These are phyloP conservation scores for Conchocele bisecta DNA, from an alignment of 2,888 invertebrate genomes.

Conservation along the genomic window DNA sequence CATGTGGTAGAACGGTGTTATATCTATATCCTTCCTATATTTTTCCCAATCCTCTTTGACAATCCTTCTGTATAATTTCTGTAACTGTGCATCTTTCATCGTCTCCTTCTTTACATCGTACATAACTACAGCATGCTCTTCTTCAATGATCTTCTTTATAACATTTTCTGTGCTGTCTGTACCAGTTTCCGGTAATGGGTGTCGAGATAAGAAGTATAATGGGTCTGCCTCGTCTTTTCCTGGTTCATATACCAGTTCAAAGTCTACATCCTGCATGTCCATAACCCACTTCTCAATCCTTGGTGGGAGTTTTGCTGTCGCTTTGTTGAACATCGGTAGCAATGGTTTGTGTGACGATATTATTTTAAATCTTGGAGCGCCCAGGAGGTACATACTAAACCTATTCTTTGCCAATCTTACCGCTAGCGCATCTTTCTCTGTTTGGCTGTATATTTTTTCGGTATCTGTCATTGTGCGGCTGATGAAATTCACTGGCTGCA, in stretches of 20 bases:
- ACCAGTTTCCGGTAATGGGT: conserved; percentile 11
- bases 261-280: conserved; percentile 36
- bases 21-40: not conserved
- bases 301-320: conserved; percentile 2
- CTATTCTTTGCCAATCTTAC: conserved; percentile 22
- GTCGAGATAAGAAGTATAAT: conserved; percentile 32
- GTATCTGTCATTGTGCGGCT: conserved; percentile 35
- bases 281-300: conserved; percentile 28
- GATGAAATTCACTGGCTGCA: conserved; percentile 30
- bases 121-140: conserved; percentile 1
- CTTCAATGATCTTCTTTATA: conserved; percentile 2
- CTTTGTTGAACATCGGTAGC: conserved; percentile 31
- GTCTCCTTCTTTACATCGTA: not conserved
- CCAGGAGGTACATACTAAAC: conserved; percentile 37
- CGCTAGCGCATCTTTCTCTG: conserved; percentile 19
- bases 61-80: conserved; percentile 1
- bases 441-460: too few relatives aligned
- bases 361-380: conserved; percentile 43
- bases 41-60: conserved; percentile 4
- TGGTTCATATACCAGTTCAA: conserved; percentile 43
- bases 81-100: conserved; percentile 7
- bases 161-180: conserved; percentile 14
- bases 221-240: conserved; percentile 38
- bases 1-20: conserved; percentile 1
- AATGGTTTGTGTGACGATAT: conserved; percentile 32